A percentile compares a stretch with the other conserved stretches of the same genome.
Evolutionary conservation across 2,797 vertebrate genomes (phyloP).

Genomic region (Thunnus albacares): DNA sequence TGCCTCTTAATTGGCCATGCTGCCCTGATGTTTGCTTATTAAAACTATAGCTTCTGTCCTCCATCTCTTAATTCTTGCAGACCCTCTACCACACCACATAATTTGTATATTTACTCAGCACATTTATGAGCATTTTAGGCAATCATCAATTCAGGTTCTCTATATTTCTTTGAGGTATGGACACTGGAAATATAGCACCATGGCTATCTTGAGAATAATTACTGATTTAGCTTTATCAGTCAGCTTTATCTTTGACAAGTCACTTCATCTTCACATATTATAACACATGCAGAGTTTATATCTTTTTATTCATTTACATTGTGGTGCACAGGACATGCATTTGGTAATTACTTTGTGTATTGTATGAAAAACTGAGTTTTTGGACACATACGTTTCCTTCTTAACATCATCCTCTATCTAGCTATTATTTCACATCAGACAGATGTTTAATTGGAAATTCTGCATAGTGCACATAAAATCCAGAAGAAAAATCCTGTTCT

Average conservation of each 20-base stretch:
- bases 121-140: conserved; percentile 11
- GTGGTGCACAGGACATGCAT: conserved; percentile 36
- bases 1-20: conserved; percentile 56
- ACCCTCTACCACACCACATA: conserved; percentile 22
- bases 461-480: conserved; percentile 28
- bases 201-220: conserved; percentile 14
- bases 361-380: conserved; percentile 31
- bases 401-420: conserved; percentile 8
- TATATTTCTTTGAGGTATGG: conserved; percentile 15
- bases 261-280: conserved; percentile 1
- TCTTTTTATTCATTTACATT: background rate
- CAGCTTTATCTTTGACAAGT: conserved; percentile 2
- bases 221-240: too few relatives aligned
- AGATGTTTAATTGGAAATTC: background rate
- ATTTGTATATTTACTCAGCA: conserved; percentile 34
- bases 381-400: conserved; percentile 41
- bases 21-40: conserved; percentile 62
- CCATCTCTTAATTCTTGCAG: conserved; percentile 35
- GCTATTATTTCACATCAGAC: background rate
- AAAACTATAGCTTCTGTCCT: conserved; percentile 33
- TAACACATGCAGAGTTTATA: background rate
- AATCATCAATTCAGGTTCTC: conserved; percentile 1
- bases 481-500: conserved; percentile 5
- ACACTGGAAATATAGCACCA: background rate
- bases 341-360: conserved; percentile 64